Evolutionary conservation across 2,113 vertebrate species (phyloP), one percentile per base, ranked within the genome.

Genomic region (Leptodactylus fuscus): DNA sequence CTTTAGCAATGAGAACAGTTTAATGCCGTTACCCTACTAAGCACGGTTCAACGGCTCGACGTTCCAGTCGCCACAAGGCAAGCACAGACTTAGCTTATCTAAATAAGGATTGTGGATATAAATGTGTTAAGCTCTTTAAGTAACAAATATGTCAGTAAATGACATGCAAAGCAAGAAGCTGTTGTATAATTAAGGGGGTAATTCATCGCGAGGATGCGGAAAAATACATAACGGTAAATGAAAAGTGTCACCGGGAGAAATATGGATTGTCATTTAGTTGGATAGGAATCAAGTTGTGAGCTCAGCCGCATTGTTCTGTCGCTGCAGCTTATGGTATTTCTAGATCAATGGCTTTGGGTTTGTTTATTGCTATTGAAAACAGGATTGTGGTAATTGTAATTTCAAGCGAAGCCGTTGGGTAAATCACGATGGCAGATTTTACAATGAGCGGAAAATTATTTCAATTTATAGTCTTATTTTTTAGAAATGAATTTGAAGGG

Each of bases 1-100:
- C 90, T 87, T 88, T 89, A 89, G 87, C 89, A 92, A 91, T n/a
- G n/a, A n/a, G n/a, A n/a, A 29, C 83, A 89, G 90, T 89, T 91
- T 91, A 92, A 87, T 87, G 88, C 89, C 82, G 69, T 46, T 84
- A 83, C 89, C 89, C 88, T 87, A 87, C 87, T 88, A 90, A 90
- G 89, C 81, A 81, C 89, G 71, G 70, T 89, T 89, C 80, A 86
- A 29, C 85, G 87, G 88, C 70, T 90, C 83, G 89, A 88, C 91
- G 90, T 88, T 91, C 87, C 78, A 90, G 88, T 27, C 78, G 90
- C 88, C 90, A 58, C 88, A 88, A 87, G 88, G 87, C 70, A 87
- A 53, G 79, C 3, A 32, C 4, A 83, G 73, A 29, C 76, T 76
- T 53, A 69, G 48, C 88, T 92, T 85, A 81, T 91, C 88, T 91